Evolutionary conservation across 2,888 invertebrate species (phyloP).

Genomic region (Drosophila ustulata): DNA sequence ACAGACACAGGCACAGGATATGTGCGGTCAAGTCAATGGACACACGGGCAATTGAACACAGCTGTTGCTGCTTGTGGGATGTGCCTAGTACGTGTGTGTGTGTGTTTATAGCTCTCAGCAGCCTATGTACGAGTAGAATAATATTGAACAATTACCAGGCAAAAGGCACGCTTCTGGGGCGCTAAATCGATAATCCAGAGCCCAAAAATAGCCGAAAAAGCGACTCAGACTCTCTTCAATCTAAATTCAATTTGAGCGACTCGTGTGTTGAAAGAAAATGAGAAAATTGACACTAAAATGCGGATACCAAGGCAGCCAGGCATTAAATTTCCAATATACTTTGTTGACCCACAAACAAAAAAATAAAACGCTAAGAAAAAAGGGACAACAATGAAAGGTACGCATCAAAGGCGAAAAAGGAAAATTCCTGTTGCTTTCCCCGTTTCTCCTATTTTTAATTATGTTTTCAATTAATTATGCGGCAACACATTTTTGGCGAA

Average conservation of each 20-base stretch:
- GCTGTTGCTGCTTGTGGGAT: conserved; percentile 50
- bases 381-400: conserved; percentile 25
- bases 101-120: conserved; percentile 38
- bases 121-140: conserved; percentile 33
- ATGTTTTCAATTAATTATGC: conserved; percentile 80
- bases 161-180: conserved; percentile 31
- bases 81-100: conserved; percentile 23
- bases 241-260: conserved; percentile 63
- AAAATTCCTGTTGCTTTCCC: conserved; percentile 6
- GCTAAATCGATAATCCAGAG: conserved; percentile 59
- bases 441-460: conserved; percentile 61
- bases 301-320: conserved; percentile 22
- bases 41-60: conserved; percentile 73
- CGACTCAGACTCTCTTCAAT: conserved; percentile 20
- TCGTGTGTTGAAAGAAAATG: conserved; percentile 33
- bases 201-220: conserved; percentile 50
- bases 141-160: conserved; percentile 59
- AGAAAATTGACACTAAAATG: conserved; percentile 51
- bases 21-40: conserved; percentile 68
- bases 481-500: conserved; percentile 58
- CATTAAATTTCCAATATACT: conserved; percentile 48
- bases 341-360: conserved; percentile 20
- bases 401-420: conserved; percentile 27
- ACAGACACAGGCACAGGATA: conserved; percentile 23
- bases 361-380: conserved; percentile 2